Conservation (phyloP, 2,888 invertebrate species). For the Eilema sororculum region DNA sequence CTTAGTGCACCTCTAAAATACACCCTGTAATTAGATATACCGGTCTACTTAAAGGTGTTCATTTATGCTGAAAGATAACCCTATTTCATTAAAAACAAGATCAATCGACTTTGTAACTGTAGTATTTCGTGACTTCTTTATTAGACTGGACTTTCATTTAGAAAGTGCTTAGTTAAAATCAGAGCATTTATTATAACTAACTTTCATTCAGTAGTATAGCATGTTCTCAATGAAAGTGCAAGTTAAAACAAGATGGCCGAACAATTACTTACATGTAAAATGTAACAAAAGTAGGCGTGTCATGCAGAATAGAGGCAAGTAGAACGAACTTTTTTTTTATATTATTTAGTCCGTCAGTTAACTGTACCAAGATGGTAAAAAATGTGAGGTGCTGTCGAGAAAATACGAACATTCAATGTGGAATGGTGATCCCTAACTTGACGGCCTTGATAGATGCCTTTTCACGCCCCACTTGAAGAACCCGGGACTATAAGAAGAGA, state of each 20-base stretch:
- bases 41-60: no score
- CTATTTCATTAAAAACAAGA: neutral
- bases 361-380: no score
- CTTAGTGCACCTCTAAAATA: no score
- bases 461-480: no score
- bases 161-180: slow-evolving; percentile 41
- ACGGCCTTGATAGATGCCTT: no score
- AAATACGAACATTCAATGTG: no score
- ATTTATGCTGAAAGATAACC: neutral
- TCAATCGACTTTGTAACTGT: neutral
- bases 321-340: neutral
- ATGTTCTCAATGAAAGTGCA: slow-evolving; percentile 33
- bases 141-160: slow-evolving; percentile 48
- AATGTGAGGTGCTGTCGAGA: no score
- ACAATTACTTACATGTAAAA: neutral
- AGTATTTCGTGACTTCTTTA: neutral
- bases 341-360: no score
- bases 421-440: no score
- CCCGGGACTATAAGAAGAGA: no score
- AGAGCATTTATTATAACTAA: slow-evolving; percentile 29
- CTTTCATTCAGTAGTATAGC: neutral
- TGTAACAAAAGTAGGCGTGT: neutral
- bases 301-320: neutral
- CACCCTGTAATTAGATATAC: no score
- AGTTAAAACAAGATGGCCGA: slow-evolving; percentile 19